Evolutionary conservation across 2,113 vertebrate species (phyloP), one percentile per base, ranked within the genome.

Genomic region (Pterocles burchelli): DNA sequence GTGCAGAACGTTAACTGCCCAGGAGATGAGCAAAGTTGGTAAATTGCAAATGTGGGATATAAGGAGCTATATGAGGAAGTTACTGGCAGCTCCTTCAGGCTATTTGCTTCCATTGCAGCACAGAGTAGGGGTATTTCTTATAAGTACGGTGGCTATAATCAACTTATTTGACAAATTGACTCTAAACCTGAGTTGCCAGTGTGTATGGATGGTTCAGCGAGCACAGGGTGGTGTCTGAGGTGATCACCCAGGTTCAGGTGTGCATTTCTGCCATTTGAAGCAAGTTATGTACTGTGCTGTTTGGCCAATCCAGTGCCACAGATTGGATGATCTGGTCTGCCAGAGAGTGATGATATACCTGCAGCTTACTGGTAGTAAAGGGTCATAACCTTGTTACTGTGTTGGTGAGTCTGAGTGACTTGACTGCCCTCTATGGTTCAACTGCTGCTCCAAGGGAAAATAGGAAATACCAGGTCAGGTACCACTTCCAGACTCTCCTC

Each of bases 201-300:
- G 0, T 0, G 0, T 45, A 2, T 12, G 4, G 6, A 17, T 25
- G 36, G 26, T 21, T 61, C 20, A 21, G 33, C 26, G 49, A 14
- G 66, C 15, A 6, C 12, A 25, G 17, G 1, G 24, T 1, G 6
- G 63, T 12, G 11, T 11, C 26, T 8, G 33, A 26, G 7, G 18
- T 51, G 45, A 78, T 59, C 24, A 16, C 49, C 15, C 18, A 19
- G n/a, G 13, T 28, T 75, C 41, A 31, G 45, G 13, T 33, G 19
- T 22, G 34, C 9, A 1, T 38, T 88, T 55, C 71, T 65, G 75
- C 62, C 19, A 2, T 24, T 48, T 25, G 62, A 57, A n/a, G 25
- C 17, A 36, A 18, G 33, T 61, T 4, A 9, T 14, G 13, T 8
- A 16, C 33, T 18, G 48, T 0, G 1, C 58, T 74, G 17, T 49